Conservation (phyloP, 2,888 invertebrate genomes). For the Notodonta ziczac region DNA sequence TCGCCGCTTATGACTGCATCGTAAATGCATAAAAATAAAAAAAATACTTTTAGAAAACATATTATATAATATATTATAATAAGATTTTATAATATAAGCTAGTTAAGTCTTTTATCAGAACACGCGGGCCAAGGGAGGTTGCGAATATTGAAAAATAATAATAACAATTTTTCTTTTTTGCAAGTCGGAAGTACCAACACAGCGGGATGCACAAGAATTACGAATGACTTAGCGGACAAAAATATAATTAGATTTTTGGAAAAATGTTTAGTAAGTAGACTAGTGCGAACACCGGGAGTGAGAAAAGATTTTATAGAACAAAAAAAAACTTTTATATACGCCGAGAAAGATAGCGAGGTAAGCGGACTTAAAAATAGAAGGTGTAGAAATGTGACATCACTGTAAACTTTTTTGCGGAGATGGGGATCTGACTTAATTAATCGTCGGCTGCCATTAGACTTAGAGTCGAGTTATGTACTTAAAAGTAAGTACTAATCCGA, state of each 20-base stretch:
- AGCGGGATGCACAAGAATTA: constrained; percentile 68
- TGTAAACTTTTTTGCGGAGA: neutral
- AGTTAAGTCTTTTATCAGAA: constrained; percentile 56
- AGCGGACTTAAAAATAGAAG: neutral
- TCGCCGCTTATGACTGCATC: constrained; percentile 73
- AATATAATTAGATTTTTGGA: constrained; percentile 80
- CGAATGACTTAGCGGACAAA: constrained; percentile 67
- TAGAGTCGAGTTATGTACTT: neutral
- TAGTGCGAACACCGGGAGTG: constrained; percentile 44
- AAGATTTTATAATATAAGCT: constrained; percentile 46
- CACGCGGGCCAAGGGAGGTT: constrained; percentile 80
- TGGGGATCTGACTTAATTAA: neutral
- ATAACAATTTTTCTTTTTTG: constrained; percentile 32
- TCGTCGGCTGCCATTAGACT: neutral
- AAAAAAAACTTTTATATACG: constrained; percentile 42
- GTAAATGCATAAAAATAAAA: constrained; percentile 53
- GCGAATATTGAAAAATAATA: constrained; percentile 50
- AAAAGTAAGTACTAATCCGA: neutral
- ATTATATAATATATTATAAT: constrained; percentile 50
- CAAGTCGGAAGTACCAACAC: constrained; percentile 54
- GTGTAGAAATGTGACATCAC: neutral
- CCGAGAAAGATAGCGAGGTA: constrained; percentile 29
- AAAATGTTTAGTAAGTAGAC: constrained; percentile 78
- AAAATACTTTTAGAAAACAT: constrained; percentile 74
- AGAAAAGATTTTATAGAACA: constrained; percentile 41